Percentiles rank a stretch among this genome's conserved stretches.
Evolutionary conservation across 2,888 invertebrate genomes (phyloP).

Genomic region (Lordiphosa andalusiaca): DNA sequence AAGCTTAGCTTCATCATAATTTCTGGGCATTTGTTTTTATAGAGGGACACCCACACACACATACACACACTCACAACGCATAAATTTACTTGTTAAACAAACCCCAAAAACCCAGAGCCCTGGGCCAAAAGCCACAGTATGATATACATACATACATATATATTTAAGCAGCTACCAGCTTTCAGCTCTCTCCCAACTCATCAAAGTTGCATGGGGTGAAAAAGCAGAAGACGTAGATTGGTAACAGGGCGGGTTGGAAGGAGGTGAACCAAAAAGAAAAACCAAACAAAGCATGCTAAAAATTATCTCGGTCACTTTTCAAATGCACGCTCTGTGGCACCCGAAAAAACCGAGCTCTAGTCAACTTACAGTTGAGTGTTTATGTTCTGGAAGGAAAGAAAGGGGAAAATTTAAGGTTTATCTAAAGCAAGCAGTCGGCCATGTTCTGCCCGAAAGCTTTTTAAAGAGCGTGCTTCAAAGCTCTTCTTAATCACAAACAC

Average conservation of each 20-base stretch:
- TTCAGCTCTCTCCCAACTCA: conserved; percentile 58
- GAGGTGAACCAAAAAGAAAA: conserved; percentile 49
- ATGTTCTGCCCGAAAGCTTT: no score
- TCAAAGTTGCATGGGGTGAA: conserved; percentile 54
- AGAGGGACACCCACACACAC: conserved; percentile 15
- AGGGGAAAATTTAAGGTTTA: not conserved
- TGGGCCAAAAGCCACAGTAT: conserved; percentile 6
- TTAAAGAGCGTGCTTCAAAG: no score
- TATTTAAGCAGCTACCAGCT: conserved; percentile 15
- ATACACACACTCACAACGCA: conserved; percentile 31
- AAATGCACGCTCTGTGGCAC: conserved; percentile 56
- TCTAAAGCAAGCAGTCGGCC: no score
- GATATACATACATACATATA: no score
- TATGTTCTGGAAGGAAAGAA: not conserved
- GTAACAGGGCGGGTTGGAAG: not conserved
- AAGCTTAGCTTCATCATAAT: conserved; percentile 49
- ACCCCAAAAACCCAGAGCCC: conserved; percentile 25
- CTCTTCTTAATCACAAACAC: no score
- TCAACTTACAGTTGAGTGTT: conserved; percentile 1
- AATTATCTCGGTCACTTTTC: conserved; percentile 71
- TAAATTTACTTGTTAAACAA: conserved; percentile 58
- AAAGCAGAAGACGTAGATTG: not conserved
- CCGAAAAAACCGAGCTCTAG: conserved; percentile 6
- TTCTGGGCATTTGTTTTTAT: conserved; percentile 51
- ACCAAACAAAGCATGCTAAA: conserved; percentile 67